These are phyloP conservation scores for Phengaris alcon DNA, from an alignment of 2,888 invertebrate species.

Conservation along the genomic window DNA sequence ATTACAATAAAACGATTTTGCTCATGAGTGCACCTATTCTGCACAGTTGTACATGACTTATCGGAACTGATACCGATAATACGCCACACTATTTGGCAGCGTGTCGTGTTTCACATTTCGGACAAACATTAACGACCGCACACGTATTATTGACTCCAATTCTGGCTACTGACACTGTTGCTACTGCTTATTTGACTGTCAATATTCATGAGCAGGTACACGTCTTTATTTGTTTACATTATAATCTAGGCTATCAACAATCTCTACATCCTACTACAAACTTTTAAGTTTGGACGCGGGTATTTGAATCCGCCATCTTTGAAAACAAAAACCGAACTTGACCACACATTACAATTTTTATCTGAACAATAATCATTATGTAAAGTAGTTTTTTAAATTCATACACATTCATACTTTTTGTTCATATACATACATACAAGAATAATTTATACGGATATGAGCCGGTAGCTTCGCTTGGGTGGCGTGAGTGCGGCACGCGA, in stretches of 20 bases:
- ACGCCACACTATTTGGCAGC: slow-evolving; percentile 2
- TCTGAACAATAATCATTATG: neutral
- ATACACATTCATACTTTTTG: neutral
- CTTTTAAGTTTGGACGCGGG: no score
- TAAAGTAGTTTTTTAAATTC: neutral
- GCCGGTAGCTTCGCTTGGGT: slow-evolving; percentile 70
- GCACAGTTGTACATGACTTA: neutral
- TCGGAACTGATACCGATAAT: slow-evolving; percentile 9
- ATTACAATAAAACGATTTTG: no score
- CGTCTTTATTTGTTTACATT: neutral
- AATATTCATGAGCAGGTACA: neutral
- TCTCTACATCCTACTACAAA: no score
- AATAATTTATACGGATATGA: slow-evolving; percentile 12
- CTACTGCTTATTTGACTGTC: neutral
- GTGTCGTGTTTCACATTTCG: slow-evolving; percentile 16
- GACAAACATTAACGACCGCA: slow-evolving; percentile 2
- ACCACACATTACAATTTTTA: neutral
- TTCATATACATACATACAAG: neutral
- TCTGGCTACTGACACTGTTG: neutral
- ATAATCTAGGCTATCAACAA: no score
- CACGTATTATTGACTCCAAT: slow-evolving; percentile 8
- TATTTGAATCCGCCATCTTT: neutral
- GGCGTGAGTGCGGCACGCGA: slow-evolving; percentile 66
- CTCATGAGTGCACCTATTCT: neutral
- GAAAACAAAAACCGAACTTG: neutral